Evolutionary conservation across 92 coral and sea anemone species (phyloP), one percentile per base, ranked within the genome.

Genomic region (Siderastrea radians): DNA sequence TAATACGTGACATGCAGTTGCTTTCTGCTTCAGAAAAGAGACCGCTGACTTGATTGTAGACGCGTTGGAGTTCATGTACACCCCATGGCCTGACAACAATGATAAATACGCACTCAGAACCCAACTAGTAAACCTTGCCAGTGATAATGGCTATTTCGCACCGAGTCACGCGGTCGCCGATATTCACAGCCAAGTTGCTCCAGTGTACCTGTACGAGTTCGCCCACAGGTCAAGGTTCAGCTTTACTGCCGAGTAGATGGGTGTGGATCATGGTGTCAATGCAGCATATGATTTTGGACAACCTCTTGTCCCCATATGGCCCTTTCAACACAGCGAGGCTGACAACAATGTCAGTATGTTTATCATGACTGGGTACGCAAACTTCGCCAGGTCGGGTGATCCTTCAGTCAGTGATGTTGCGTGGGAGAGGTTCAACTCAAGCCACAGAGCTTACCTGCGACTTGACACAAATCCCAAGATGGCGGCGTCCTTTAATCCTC

Each of bases 351-450:
- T 91, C 62, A 91, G 94, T 72, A 8, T 38, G 48, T 58, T 85
- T 15, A 69, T 91, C 16, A 75, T 91, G 54, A 70, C 84, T 46
- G 48, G 66, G 53, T 87, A 82, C 55, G 74, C 92, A 8, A 91
- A 87, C 84, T 91, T 91, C 57, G 92, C 85, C 76, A 87, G 83
- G 57, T 55, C 74, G 86, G 94, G 94, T 47, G 77, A 82, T 45
- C 92, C 92, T 11, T 75, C 94, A 10, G 90, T 51, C 85, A 53
- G 73, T 48, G 93, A 90, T 60, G 72, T 88, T 50, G 58, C 77
- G 19, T 95, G 96, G 96, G 86, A 63, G 63, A 77, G 74, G 47
- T 95, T 85, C 90, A 88, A 93, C 88, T 66, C 74, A 26, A 72
- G 76, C 45, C 68, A 74, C 54, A 88, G 85, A 54, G 74, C 74